Conservation (phyloP, 64 coral and sea anemone species). For the Stichodactyla mertensii region DNA sequence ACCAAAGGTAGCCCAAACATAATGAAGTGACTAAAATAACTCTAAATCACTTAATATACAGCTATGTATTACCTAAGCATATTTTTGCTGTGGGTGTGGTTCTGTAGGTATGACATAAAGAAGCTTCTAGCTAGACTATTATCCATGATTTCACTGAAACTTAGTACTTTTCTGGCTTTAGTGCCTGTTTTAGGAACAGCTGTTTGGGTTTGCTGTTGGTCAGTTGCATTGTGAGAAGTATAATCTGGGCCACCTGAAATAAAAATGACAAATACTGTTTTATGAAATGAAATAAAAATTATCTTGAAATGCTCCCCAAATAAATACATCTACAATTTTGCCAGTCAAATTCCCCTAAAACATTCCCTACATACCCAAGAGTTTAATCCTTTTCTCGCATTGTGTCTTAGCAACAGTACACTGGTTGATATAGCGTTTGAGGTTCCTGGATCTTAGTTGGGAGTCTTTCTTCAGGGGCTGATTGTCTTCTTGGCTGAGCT, state of each 20-base stretch:
- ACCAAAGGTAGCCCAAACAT: neutral
- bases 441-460: constrained; percentile 83
- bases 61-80: constrained; percentile 58
- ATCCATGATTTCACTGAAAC: constrained; percentile 88
- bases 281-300: too few relatives aligned
- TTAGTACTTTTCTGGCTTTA: constrained; percentile 66
- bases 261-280: too few relatives aligned
- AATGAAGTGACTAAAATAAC: neutral
- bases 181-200: constrained; percentile 15
- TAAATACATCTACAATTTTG: too few relatives aligned
- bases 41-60: neutral
- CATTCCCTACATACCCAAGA: constrained; percentile 18
- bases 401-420: constrained; percentile 97
- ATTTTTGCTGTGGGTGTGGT: constrained; percentile 78
- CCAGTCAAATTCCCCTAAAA: neutral
- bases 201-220: constrained; percentile 3
- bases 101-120: constrained; percentile 95
- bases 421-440: constrained; percentile 97
- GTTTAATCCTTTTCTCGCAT: constrained; percentile 92
- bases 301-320: too few relatives aligned
- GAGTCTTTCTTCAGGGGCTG: constrained; percentile 81
- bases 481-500: constrained; percentile 51
- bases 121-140: constrained; percentile 95
- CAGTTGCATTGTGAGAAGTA: constrained; percentile 45
- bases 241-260: constrained; percentile 88